A percentile compares a stretch with the other conserved stretches of the same genome.
These are phyloP conservation scores for Heliconius hortense DNA, from an alignment of 2,888 invertebrate genomes.

Conservation along the genomic window DNA sequence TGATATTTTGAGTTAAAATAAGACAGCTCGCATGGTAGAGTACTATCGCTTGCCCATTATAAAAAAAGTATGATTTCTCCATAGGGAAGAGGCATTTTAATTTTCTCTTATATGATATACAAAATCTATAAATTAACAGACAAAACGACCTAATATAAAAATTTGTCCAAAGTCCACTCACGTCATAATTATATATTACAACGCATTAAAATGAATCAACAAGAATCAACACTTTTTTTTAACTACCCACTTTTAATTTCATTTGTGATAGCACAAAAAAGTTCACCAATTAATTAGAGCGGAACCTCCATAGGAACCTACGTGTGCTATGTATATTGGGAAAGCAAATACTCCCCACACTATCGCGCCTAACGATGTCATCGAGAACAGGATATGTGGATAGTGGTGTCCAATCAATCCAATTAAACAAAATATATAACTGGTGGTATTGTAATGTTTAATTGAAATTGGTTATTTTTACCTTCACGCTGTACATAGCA, in stretches of 20 bases:
- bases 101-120: too few relatives aligned
- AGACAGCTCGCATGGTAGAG: neutral
- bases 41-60: neutral
- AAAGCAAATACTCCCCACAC: neutral
- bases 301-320: neutral
- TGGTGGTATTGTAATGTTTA: neutral
- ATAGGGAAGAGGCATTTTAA: too few relatives aligned
- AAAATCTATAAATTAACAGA: too few relatives aligned
- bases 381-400: conserved; percentile 6
- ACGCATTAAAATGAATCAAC: neutral
- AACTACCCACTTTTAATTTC: neutral
- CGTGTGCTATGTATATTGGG: neutral
- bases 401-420: neutral
- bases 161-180: too few relatives aligned
- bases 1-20: neutral
- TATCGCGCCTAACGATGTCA: conserved; percentile 8
- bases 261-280: neutral
- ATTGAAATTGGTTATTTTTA: neutral
- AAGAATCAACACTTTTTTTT: neutral
- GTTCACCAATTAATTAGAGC: conserved; percentile 12
- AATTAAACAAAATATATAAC: neutral
- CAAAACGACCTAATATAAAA: too few relatives aligned
- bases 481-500: neutral
- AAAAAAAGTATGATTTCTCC: neutral
- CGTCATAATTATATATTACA: too few relatives aligned